Base-by-base conservation (phyloP, 2,888 invertebrate genomes). In the Ellobium chinense region DNA sequence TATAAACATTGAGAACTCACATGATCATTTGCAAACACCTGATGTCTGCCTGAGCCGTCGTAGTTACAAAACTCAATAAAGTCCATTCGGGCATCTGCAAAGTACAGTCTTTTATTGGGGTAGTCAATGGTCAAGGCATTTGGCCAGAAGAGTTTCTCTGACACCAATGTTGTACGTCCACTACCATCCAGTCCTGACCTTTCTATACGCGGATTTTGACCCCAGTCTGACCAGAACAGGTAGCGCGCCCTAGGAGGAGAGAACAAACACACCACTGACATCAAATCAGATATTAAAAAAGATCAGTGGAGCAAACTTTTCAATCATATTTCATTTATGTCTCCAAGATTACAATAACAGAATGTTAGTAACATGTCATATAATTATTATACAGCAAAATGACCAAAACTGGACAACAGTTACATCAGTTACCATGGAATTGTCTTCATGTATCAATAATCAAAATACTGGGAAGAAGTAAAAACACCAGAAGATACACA, bases 161-260 rank as follows among this genome's bases (percentile, higher is more conserved):
- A 96, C 69, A 99, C 96, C 73, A 99, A 97, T 0, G 96, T 95
- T 27, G 95, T 95, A 5, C 98, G 95, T 89, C 96, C 96, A 0
- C 96, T 95, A 0, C 99, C 99, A 91, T 99, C 99, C 97, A 99
- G 97, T 24, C 98, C 98, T 7, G 98, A 96, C 80, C 98, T 94
- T 92, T 99, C 99, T 81, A 99, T 97, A 0, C 98, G 94, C 0
- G 99, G 99, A 93, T 98, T 97, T 93, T 98, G 97, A 62, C 99
- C 99, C 99, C 99, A 99, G 93, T 99, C 99, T 0, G 98, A 98
- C 99, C 99, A 99, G 94, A 99, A 99, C 78, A 99, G 94, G 27
- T 84, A 86, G 5, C 89, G 85, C 7, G 84, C 83, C 24, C 90
- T 90, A n/a, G n/a, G n/a, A n/a, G n/a, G n/a, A n/a, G n/a, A n/a